These are phyloP conservation scores for Heliconius erato DNA, from an alignment of 2,888 invertebrate genomes.

Conservation along the genomic window DNA sequence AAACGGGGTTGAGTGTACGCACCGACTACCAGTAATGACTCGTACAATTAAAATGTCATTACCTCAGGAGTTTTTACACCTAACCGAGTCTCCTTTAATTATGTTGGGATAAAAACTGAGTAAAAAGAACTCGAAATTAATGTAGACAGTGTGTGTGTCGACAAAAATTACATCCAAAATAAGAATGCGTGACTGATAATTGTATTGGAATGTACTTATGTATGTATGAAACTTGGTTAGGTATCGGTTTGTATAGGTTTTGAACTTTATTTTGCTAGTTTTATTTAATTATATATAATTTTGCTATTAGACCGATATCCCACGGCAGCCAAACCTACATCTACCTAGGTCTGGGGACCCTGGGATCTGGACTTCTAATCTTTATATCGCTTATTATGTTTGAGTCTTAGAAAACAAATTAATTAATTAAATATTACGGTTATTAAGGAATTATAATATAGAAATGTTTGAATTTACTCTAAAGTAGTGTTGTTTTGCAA, in stretches of 20 bases:
- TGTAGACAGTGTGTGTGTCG: conserved; percentile 51
- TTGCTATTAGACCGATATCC: no score
- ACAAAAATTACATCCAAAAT: conserved; percentile 56
- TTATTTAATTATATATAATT: no score
- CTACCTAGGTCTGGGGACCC: no score
- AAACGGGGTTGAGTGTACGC: conserved; percentile 47
- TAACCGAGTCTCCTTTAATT: conserved; percentile 78
- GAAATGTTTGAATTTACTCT: no score
- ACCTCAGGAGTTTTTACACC: conserved; percentile 81
- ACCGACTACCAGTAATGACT: conserved; percentile 76
- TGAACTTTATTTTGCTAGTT: not conserved
- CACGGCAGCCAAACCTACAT: no score
- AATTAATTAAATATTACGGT: no score
- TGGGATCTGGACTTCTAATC: no score
- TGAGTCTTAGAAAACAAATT: no score
- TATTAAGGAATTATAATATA: no score
- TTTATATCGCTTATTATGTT: no score
- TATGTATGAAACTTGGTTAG: not conserved
- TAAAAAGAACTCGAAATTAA: conserved; percentile 64
- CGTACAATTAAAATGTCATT: conserved; percentile 85
- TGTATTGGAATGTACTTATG: conserved; percentile 34
- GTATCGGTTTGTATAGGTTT: not conserved
- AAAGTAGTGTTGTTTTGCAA: no score
- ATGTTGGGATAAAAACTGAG: conserved; percentile 68
- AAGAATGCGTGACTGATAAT: conserved; percentile 52